These are phyloP conservation scores for Cloeon dipterum DNA, from an alignment of 2,888 invertebrate species.

Conservation along the genomic window DNA sequence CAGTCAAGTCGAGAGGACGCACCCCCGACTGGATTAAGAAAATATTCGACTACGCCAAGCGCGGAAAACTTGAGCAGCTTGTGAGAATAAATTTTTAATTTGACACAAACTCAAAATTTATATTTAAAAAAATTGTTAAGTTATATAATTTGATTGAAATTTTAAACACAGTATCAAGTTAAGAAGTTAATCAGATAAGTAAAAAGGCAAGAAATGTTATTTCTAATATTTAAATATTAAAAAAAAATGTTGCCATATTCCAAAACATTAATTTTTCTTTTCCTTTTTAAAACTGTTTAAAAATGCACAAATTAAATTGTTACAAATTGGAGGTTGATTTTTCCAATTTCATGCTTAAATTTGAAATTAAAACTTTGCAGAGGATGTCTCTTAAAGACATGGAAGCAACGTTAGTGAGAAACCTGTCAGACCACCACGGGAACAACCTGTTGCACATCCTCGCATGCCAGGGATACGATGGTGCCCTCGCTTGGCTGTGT, in stretches of 20 bases:
- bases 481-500: conserved; percentile 15
- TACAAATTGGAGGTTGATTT: too few relatives aligned
- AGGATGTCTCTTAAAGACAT: conserved; percentile 13
- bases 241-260: background rate
- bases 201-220: too few relatives aligned
- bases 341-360: too few relatives aligned
- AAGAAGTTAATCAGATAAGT: too few relatives aligned
- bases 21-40: conserved; percentile 19
- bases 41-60: conserved; percentile 16
- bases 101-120: too few relatives aligned
- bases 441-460: conserved; percentile 17
- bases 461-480: conserved; percentile 15
- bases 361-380: conserved; percentile 7
- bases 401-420: conserved; percentile 17
- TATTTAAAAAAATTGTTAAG: too few relatives aligned
- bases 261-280: too few relatives aligned
- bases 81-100: conserved; percentile 10
- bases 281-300: too few relatives aligned
- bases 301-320: too few relatives aligned
- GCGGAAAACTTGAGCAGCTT: conserved; percentile 15
- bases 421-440: conserved; percentile 17
- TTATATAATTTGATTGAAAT: too few relatives aligned
- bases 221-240: background rate
- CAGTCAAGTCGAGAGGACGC: conserved; percentile 12
- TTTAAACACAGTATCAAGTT: too few relatives aligned